These are phyloP conservation scores for Protonemura montana DNA, from an alignment of 2,888 invertebrate species.

Conservation along the genomic window DNA sequence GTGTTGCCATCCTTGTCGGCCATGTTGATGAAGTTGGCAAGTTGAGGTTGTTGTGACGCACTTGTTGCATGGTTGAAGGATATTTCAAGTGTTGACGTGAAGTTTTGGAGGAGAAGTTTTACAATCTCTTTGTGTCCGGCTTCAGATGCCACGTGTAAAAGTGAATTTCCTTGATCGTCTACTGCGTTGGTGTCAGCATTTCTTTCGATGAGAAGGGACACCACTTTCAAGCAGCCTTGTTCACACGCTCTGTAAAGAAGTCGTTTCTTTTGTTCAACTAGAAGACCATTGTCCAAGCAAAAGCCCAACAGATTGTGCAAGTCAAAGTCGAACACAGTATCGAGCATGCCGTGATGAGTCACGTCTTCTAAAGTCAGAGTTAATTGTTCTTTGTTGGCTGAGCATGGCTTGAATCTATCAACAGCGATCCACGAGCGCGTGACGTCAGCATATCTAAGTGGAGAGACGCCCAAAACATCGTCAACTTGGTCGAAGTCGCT, in stretches of 20 bases:
- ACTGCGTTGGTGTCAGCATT: not conserved
- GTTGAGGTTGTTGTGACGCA: not conserved
- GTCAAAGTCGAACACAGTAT: not conserved
- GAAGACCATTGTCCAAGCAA: not conserved
- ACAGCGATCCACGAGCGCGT: slow-evolving; percentile 28
- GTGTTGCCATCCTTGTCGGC: not conserved
- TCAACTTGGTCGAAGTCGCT: slow-evolving; percentile 14
- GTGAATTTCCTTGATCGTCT: not conserved
- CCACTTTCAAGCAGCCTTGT: not conserved
- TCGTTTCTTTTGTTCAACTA: not conserved
- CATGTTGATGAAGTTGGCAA: not conserved
- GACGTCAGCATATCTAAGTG: slow-evolving; percentile 41
- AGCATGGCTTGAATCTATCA: slow-evolving; percentile 22
- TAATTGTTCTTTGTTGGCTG: not conserved
- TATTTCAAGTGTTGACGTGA: too few relatives aligned
- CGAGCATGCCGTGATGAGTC: not conserved
- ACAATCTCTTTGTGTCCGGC: not conserved
- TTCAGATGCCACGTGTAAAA: slow-evolving; percentile 4
- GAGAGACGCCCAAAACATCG: slow-evolving; percentile 30
- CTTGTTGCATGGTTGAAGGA: too few relatives aligned
- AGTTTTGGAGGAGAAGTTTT: too few relatives aligned
- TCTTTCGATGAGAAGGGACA: not conserved
- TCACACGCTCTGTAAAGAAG: not conserved
- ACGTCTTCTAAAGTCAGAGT: slow-evolving; percentile 15
- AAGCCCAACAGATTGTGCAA: not conserved